Evolutionary conservation across 2,797 vertebrate species (phyloP).

Genomic region (Spea hammondii): DNA sequence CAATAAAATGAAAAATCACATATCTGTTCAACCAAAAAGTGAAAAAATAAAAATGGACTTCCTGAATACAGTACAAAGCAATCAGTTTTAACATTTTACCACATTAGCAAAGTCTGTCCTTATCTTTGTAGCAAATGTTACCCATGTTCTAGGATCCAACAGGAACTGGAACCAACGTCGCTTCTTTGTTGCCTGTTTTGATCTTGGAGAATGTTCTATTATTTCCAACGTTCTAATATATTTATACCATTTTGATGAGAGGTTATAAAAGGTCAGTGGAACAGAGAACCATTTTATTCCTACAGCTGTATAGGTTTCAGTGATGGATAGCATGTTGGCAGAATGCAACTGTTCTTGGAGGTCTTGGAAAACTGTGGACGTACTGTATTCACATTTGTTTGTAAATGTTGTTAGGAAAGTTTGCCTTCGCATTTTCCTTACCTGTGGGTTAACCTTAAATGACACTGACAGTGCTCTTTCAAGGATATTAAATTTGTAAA

Average conservation of each 20-base stretch:
- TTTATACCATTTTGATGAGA: conserved; percentile 4
- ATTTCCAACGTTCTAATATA: neutral
- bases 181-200: neutral
- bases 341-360: conserved; percentile 4
- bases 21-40: too few relatives aligned
- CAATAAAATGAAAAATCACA: too few relatives aligned
- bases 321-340: conserved; percentile 12
- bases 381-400: conserved; percentile 1
- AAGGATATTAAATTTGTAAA: conserved; percentile 43
- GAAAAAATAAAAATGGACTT: too few relatives aligned
- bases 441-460: conserved; percentile 33
- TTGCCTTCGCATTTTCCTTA: conserved; percentile 5
- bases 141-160: neutral
- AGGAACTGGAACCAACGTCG: neutral
- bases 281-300: conserved; percentile 22
- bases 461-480: conserved; percentile 41
- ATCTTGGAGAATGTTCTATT: neutral
- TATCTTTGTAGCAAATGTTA: too few relatives aligned
- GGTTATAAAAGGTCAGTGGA: conserved; percentile 16
- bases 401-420: conserved; percentile 3
- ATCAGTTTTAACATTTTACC: too few relatives aligned
- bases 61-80: too few relatives aligned
- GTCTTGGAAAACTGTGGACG: conserved; percentile 17
- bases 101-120: too few relatives aligned
- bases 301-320: neutral